Conservation (phyloP, 2,888 invertebrate genomes). For the Flexamia atlantica region DNA sequence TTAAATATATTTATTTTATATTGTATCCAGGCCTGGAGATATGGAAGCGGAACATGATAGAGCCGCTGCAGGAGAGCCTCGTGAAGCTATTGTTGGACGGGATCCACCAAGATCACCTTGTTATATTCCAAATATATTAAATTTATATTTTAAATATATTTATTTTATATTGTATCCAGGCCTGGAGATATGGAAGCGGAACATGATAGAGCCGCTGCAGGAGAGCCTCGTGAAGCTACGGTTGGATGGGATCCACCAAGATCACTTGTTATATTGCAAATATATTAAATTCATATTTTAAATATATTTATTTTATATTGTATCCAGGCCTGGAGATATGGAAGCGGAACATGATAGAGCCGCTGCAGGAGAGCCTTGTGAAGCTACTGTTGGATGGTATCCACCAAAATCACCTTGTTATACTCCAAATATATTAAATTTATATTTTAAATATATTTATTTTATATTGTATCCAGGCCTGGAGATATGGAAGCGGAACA, state of each 20-base stretch:
- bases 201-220: constrained; percentile 89
- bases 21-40: constrained; percentile 83
- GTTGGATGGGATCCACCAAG: constrained; percentile 89
- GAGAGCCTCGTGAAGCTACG: constrained; percentile 87
- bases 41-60: constrained; percentile 92
- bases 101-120: constrained; percentile 87
- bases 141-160: too few relatives aligned
- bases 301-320: too few relatives aligned
- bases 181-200: constrained; percentile 89
- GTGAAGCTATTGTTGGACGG: constrained; percentile 89
- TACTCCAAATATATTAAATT: too few relatives aligned
- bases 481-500: constrained; percentile 89
- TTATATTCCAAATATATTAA: too few relatives aligned
- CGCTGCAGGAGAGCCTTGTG: constrained; percentile 86
- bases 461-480: too few relatives aligned
- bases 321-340: constrained; percentile 89
- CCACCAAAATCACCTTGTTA: constrained; percentile 84
- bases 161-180: too few relatives aligned
- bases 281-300: too few relatives aligned
- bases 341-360: constrained; percentile 89
- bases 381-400: constrained; percentile 90
- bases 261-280: too few relatives aligned
- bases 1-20: too few relatives aligned
- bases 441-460: too few relatives aligned
- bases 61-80: constrained; percentile 85